Percentiles rank a stretch among this genome's conserved stretches.
Evolutionary conservation across 1,140 invertebrate genomes (phyloP).

Genomic region (Doryteuthis pealeii): DNA sequence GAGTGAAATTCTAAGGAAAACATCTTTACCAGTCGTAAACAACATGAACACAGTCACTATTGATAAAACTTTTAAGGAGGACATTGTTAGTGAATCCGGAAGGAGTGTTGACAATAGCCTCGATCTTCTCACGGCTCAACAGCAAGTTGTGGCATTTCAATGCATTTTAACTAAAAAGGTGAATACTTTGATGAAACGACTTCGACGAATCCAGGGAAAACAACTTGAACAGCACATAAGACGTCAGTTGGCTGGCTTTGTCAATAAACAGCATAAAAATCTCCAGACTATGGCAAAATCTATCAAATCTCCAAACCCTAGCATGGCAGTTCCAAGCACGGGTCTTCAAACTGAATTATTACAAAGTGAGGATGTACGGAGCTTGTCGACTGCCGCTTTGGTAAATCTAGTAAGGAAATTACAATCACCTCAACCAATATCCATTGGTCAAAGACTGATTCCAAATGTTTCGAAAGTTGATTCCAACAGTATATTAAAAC

Average conservation of each 20-base stretch:
- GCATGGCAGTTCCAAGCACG: slow-evolving; percentile 9
- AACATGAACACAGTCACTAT: background rate
- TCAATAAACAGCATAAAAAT: slow-evolving; percentile 70
- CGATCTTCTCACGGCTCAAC: background rate
- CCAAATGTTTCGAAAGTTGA: slow-evolving; percentile 23
- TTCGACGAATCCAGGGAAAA: slow-evolving; percentile 74
- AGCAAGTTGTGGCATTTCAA: slow-evolving; percentile 56
- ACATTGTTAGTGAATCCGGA: slow-evolving; percentile 11
- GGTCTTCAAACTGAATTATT: slow-evolving; percentile 57
- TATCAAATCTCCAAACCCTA: slow-evolving; percentile 23
- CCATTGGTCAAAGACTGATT: slow-evolving; percentile 23
- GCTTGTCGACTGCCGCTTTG: slow-evolving; percentile 63
- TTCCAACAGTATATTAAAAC: slow-evolving; percentile 40
- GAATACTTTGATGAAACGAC: slow-evolving; percentile 71
- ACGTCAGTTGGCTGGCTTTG: slow-evolving; percentile 73
- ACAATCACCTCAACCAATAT: slow-evolving; percentile 56
- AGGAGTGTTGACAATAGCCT: background rate
- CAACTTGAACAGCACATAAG: slow-evolving; percentile 74
- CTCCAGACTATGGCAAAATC: slow-evolving; percentile 47
- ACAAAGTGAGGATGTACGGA: slow-evolving; percentile 60
- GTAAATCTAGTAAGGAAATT: slow-evolving; percentile 65
- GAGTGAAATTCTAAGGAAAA: background rate
- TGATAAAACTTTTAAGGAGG: background rate
- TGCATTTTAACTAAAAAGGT: slow-evolving; percentile 69
- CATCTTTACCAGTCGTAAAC: background rate